Evolutionary conservation across 2,113 vertebrate species (phyloP), one percentile per base, ranked within the genome.

Genomic region (Malaclemys terrapin): DNA sequence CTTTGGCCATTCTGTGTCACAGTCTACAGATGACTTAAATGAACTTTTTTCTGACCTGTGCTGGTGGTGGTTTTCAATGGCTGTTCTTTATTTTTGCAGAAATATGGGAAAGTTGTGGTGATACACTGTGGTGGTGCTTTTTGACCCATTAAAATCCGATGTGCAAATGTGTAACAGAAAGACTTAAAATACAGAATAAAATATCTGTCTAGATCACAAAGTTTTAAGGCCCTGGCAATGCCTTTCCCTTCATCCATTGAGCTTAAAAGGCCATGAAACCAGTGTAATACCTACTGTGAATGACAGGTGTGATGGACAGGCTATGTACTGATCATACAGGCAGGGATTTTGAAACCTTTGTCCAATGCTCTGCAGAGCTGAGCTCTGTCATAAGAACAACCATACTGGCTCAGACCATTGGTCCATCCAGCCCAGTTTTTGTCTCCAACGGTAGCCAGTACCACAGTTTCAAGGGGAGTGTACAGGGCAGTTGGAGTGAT

Each of bases 1-100:
- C 10, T 87, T 59, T 85, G 1, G 16, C 38, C 0, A 0, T 59
- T 0, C 11, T 92, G 27, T 80, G 65, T 38, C n/a, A 38, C 19
- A 38, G 5, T 57, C 20, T 50, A 45, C 22, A 45, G 22, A 20
- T 25, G 85, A n/a, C 2, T 45, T 10, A 13, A n/a, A 7, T 12
- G 29, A 14, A 31, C 11, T 50, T 83, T 86, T 85, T 42, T 29
- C 0, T 72, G 24, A 75, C 54, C 0, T 14, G 6, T 11, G 2
- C 1, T 75, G 0, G 13, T 69, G 6, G 5, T 5, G 29, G 5
- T 25, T 79, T 50, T 16, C 20, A 1, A 5, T 17, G 2, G 3
- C 13, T 92, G 69, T n/a, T 7, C 2, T 84, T 38, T 91, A 83
- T 91, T 89, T 4, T 54, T 72, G 24, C n/a, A 3, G 10, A 76